Percentiles rank a stretch among this genome's conserved stretches.
Evolutionary conservation across 1,140 invertebrate species (phyloP).

Genomic region (Zaprionus capensis): DNA sequence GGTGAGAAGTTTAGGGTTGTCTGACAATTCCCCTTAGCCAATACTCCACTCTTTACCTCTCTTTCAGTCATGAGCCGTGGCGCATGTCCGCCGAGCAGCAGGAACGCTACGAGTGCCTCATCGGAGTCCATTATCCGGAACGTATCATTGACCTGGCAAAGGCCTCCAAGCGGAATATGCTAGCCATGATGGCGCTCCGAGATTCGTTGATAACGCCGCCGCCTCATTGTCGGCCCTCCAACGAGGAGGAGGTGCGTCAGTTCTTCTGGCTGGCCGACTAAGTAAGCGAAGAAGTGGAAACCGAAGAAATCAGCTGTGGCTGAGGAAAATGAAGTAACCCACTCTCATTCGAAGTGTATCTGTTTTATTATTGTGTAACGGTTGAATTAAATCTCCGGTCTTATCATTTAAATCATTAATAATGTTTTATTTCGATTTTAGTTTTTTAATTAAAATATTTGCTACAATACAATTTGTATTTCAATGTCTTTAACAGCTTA

Average conservation of each 20-base stretch:
- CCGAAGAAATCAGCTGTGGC: neutral
- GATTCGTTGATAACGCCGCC: slow-evolving; percentile 84
- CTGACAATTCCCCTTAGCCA: no score
- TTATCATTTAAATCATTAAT: slow-evolving; percentile 59
- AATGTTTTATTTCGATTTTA: slow-evolving; percentile 76
- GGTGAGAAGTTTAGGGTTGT: no score
- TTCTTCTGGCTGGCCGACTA: slow-evolving; percentile 87
- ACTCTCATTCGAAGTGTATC: slow-evolving; percentile 1
- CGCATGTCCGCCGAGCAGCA: slow-evolving; percentile 89
- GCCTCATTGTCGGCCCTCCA: slow-evolving; percentile 88
- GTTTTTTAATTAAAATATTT: slow-evolving; percentile 68
- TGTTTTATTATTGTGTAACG: slow-evolving; percentile 27
- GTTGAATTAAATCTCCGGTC: slow-evolving; percentile 13
- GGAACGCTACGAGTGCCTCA: slow-evolving; percentile 87
- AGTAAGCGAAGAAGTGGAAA: slow-evolving; percentile 10
- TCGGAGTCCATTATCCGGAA: slow-evolving; percentile 89
- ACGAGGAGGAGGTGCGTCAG: slow-evolving; percentile 86
- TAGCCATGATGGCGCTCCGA: slow-evolving; percentile 85
- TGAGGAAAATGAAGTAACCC: neutral
- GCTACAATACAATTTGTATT: slow-evolving; percentile 73
- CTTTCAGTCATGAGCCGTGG: slow-evolving; percentile 89
- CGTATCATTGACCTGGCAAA: slow-evolving; percentile 88
- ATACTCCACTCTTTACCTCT: no score
- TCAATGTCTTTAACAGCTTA: slow-evolving; percentile 74
- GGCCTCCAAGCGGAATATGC: slow-evolving; percentile 86